Base-by-base conservation (phyloP, 2,888 invertebrate genomes). In the Piscicola geometra region DNA sequence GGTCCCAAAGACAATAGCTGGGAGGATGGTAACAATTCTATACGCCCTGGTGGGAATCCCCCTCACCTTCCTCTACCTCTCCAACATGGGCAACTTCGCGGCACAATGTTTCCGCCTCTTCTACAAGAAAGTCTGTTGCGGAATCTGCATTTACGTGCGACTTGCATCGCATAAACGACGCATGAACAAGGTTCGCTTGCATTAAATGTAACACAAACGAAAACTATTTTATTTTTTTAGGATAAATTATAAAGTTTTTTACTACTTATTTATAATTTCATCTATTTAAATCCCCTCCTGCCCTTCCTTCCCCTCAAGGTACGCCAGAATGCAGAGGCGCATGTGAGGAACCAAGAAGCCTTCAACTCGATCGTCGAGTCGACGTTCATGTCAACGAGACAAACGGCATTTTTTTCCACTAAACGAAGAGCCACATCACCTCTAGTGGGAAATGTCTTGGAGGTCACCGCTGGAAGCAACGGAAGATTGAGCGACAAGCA, bases 31-130 rank as follows among this genome's bases (percentile, higher is more conserved):
- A 50, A 81, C 81, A n/a, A 81, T 81, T 52, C 68, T 81, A 3
- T 81, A 81, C 77, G 81, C 81, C 25, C 78, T 81, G 25, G 69
- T 81, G 12, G 81, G 81, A 30, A 81, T 81, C 32, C 81, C 81
- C 1, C 77, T 81, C 52, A 80, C 80, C 36, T 81, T 81, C 71
- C 78, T 81, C 50, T 81, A 81, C 74, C 74, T 81, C n/a, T 80
- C 81, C 0, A 81, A 81, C 76, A 80, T 81, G 70, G 81, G 81
- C 70, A 81, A 81, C 74, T 81, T 81, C 76, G 76, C 81, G 36
- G 81, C 81, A 25, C 79, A 81, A 68, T 76, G 78, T 36, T 81
- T 81, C 75, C 78, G 81, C 0, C 76, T 81, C 18, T 78, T 81
- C 75, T 81, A 81, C 79, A 79, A 79, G 66, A 80, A 79, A 56